Conservation (phyloP, 2,888 invertebrate genomes). For the Watsonalla cultraria region DNA sequence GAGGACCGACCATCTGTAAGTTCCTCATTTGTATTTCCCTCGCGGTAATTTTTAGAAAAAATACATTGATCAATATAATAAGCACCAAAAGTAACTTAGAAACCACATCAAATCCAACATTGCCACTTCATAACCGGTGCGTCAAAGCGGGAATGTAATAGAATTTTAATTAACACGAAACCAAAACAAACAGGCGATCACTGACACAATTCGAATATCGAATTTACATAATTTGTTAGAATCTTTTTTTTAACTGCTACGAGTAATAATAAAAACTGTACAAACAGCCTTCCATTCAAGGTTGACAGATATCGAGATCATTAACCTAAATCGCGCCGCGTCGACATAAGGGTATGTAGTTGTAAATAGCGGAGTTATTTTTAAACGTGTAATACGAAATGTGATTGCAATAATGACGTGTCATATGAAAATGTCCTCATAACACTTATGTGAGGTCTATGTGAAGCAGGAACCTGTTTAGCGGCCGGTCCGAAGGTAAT, state of each 20-base stretch:
- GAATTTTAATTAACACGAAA: neutral
- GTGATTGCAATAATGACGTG: neutral
- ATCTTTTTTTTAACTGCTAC: conserved; percentile 6
- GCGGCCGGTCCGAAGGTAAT: conserved; percentile 43
- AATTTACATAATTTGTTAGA: neutral
- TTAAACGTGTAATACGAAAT: no score
- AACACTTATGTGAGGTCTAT: conserved; percentile 39
- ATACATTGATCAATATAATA: no score
- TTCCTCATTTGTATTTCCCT: no score
- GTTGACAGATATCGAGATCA: conserved; percentile 34
- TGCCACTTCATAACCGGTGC: neutral
- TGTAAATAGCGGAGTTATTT: conserved; percentile 2
- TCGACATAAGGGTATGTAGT: neutral
- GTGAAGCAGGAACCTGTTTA: conserved; percentile 46
- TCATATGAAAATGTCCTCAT: conserved; percentile 34
- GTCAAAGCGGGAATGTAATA: neutral
- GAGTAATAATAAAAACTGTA: conserved; percentile 21
- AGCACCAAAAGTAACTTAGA: no score
- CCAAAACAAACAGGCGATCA: neutral
- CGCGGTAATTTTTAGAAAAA: no score
- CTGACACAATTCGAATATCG: neutral
- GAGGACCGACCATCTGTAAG: no score
- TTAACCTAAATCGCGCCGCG: conserved; percentile 23
- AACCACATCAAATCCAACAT: neutral
- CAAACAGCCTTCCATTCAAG: conserved; percentile 35